Evolutionary conservation across 2,113 vertebrate species (phyloP).

Genomic region (Stomatorhinus ivindoensis): DNA sequence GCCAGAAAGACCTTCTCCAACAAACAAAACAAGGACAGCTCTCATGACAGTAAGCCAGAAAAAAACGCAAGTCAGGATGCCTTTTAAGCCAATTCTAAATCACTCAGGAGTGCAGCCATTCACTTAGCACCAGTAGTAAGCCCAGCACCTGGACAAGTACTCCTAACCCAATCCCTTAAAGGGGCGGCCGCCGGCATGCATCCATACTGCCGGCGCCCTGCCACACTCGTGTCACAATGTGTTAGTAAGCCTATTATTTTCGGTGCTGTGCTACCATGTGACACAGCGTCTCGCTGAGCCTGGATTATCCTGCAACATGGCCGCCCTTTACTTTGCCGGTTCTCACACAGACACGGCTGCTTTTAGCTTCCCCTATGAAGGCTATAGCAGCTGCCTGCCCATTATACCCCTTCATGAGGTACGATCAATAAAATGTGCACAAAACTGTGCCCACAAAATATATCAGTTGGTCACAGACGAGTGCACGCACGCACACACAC

Average conservation of each 20-base stretch:
- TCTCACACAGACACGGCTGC: neutral
- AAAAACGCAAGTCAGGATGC: neutral
- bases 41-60: neutral
- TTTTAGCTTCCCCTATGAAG: neutral
- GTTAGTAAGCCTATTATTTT: slow-evolving; percentile 11
- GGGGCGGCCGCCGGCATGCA: neutral
- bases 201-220: neutral
- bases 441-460: neutral
- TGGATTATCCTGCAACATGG: slow-evolving; percentile 1
- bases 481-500: no score
- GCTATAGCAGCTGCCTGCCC: neutral
- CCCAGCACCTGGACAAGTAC: neutral
- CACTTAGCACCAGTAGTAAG: neutral
- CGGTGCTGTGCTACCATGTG: neutral
- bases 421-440: neutral
- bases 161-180: neutral
- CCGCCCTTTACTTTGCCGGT: neutral
- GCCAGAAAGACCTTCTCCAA: neutral
- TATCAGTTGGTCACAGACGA: neutral
- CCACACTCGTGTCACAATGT: neutral
- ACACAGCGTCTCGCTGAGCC: neutral
- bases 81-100: neutral
- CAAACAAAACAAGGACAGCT: neutral
- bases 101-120: neutral
- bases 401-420: neutral